Percentiles rank a stretch among this genome's conserved stretches.
phyloP scores from a whole-genome alignment of 2,888 invertebrate genomes.

The Calephelis perditalis region DNA sequence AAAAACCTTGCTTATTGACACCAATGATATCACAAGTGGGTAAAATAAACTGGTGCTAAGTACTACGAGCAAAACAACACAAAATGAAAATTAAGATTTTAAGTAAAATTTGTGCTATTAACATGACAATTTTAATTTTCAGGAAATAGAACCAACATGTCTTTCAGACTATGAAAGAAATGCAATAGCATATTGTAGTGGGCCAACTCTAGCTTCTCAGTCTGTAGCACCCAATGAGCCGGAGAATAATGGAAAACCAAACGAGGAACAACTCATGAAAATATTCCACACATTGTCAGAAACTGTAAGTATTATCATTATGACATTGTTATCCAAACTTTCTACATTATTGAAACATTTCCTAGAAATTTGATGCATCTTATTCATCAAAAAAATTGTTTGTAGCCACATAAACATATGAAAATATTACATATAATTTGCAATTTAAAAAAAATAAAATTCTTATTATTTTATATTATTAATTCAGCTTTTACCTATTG shows the following conservation, averaged over 20 bases:
- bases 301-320: constrained; percentile 44
- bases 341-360: no score
- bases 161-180: constrained; percentile 63
- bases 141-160: constrained; percentile 64
- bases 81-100: background rate
- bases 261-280: constrained; percentile 62
- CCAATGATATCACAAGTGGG: no score
- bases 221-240: constrained; percentile 31
- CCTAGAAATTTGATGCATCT: no score
- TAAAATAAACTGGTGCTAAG: no score
- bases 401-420: no score
- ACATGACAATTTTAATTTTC: constrained; percentile 20
- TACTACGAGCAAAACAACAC: background rate
- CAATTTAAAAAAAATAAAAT: no score
- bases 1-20: no score
- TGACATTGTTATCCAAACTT: no score
- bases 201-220: constrained; percentile 34
- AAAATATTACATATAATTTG: no score
- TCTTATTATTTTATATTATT: no score
- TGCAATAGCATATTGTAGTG: constrained; percentile 56
- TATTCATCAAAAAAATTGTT: no score
- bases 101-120: background rate
- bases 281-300: constrained; percentile 54
- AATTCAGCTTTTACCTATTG: no score
- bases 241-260: constrained; percentile 50